Percentiles rank a stretch among this genome's conserved stretches.
phyloP scores from a whole-genome alignment of 2,888 invertebrate species.

The Eulithis prunata region DNA sequence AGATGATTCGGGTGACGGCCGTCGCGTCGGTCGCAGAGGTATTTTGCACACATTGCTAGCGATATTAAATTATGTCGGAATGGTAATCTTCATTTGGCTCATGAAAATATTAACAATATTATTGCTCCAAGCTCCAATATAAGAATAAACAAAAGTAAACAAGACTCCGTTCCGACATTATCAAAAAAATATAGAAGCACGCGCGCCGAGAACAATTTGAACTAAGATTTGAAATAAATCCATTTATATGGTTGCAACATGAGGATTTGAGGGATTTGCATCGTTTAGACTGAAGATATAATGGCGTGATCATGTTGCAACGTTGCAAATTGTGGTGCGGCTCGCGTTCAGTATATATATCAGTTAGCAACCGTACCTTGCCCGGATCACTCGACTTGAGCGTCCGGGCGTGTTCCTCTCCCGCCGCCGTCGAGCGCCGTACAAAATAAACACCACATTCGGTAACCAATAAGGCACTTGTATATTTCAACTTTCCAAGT shows the following conservation, averaged over 20 bases:
- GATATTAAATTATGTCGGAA: slow-evolving; percentile 72
- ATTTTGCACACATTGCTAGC: slow-evolving; percentile 83
- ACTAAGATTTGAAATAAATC: slow-evolving; percentile 20
- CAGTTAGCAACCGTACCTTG: slow-evolving; percentile 88
- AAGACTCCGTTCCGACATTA: slow-evolving; percentile 67
- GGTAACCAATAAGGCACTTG: slow-evolving; percentile 83
- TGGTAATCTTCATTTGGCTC: slow-evolving; percentile 42
- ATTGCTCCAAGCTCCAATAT: slow-evolving; percentile 5
- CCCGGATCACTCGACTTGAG: slow-evolving; percentile 92
- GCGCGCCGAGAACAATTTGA: slow-evolving; percentile 76
- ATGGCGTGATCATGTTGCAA: slow-evolving; percentile 27
- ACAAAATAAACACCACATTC: slow-evolving; percentile 77
- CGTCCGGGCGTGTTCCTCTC: slow-evolving; percentile 88
- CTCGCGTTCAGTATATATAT: slow-evolving; percentile 60
- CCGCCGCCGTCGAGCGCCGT: slow-evolving; percentile 53
- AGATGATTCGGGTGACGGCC: slow-evolving; percentile 76
- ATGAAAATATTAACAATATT: slow-evolving; percentile 15
- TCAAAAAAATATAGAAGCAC: slow-evolving; percentile 63
- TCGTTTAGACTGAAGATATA: background rate
- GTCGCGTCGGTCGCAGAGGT: slow-evolving; percentile 56
- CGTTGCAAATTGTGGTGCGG: slow-evolving; percentile 63
- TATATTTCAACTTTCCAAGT: slow-evolving; percentile 75
- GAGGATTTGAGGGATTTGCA: slow-evolving; percentile 12
- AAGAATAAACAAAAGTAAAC: slow-evolving; percentile 13
- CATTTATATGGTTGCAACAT: slow-evolving; percentile 49